Evolutionary conservation across 2,113 vertebrate species (phyloP), one percentile per base, ranked within the genome.

Genomic region (Apodemus speciosus): DNA sequence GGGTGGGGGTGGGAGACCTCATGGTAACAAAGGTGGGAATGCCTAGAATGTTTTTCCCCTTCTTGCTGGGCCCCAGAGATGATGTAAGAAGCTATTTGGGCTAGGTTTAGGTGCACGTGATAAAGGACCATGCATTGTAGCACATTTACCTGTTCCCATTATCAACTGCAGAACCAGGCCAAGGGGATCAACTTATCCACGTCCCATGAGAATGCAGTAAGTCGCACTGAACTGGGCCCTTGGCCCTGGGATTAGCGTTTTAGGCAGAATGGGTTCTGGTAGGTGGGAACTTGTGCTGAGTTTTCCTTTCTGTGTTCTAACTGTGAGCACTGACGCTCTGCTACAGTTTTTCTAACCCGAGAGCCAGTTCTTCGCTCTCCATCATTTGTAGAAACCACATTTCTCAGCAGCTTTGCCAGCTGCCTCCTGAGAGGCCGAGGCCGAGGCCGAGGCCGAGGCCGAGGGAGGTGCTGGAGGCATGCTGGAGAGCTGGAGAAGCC

Each of bases 1-100:
- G n/a, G n/a, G n/a, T n/a, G n/a, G 27, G 20, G 0, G 0, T 0
- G 43, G 6, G 43, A 27, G 56, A 14, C 6, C 15, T 49, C 38
- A 32, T 1, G 32, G 27, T 58, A 62, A 62, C 2, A 9, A 71
- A 69, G n/a, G 64, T 14, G 30, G 0, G 6, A 13, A 21, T 27
- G 16, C 56, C 84, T 64, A 90, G 60, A 64, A 46, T 15, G 7
- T 60, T 69, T 89, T 83, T 76, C 53, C 76, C 20, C 20, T 94
- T 62, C 58, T 56, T 25, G 5, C 18, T 64, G 90, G 62, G 16
- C 20, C 75, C 20, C 56, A 9, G 25, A 62, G 64, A 76, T 51
- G 32, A 56, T 3, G 10, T 35, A 83, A 71, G 56, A 35, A n/a
- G 7, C 68, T 84, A 20, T 18, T 40, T 73, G 20, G 46, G 79